These are phyloP conservation scores for Hirtodrosophila confusa DNA, from an alignment of 2,888 invertebrate genomes.

Conservation along the genomic window DNA sequence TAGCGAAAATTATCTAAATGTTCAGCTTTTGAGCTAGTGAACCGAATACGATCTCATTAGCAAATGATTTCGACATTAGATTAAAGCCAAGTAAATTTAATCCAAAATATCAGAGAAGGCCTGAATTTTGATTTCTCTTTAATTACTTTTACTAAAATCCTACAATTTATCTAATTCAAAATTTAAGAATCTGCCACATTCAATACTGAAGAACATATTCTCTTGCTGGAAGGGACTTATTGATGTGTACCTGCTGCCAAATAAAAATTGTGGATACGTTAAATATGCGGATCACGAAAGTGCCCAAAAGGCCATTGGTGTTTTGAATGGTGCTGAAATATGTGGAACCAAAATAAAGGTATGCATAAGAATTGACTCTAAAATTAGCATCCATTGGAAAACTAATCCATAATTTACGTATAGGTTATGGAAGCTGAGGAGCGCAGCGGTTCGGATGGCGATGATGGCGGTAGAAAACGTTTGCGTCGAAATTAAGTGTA, in stretches of 20 bases:
- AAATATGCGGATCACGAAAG: slow-evolving; percentile 91
- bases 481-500: slow-evolving; percentile 81
- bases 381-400: too few relatives aligned
- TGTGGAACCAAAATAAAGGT: slow-evolving; percentile 90
- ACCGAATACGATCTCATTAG: too few relatives aligned
- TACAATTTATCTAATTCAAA: slow-evolving; percentile 36
- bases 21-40: too few relatives aligned
- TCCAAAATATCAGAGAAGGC: too few relatives aligned
- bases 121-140: too few relatives aligned
- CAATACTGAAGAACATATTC: slow-evolving; percentile 93
- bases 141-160: neutral
- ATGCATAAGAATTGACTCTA: neutral
- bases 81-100: too few relatives aligned
- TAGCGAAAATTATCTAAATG: too few relatives aligned
- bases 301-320: slow-evolving; percentile 86
- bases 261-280: slow-evolving; percentile 96
- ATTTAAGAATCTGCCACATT: slow-evolving; percentile 88
- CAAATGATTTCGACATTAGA: too few relatives aligned
- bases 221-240: slow-evolving; percentile 95
- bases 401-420: too few relatives aligned
- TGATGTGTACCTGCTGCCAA: slow-evolving; percentile 94
- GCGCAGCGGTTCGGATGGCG: slow-evolving; percentile 82
- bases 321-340: slow-evolving; percentile 93
- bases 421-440: slow-evolving; percentile 95
- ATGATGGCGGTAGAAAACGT: slow-evolving; percentile 82